Evolutionary conservation across 2,113 vertebrate species (phyloP).

Genomic region (Boulengeromyrus knoepffleri): DNA sequence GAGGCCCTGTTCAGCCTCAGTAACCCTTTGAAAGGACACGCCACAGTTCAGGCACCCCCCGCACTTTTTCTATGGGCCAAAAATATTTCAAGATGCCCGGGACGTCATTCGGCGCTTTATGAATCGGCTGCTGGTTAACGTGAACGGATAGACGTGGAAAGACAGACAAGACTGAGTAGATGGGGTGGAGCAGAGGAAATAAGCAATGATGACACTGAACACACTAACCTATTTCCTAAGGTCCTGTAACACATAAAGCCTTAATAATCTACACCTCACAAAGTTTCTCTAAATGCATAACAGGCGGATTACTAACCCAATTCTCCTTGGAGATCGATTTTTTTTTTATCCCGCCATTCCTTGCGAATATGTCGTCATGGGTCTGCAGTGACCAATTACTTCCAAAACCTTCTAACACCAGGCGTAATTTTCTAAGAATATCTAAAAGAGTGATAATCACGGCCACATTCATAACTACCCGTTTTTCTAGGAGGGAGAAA

Average conservation of each 20-base stretch:
- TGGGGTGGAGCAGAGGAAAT: not conserved
- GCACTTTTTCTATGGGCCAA: not conserved
- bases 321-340: not conserved
- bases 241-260: not conserved
- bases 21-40: not conserved
- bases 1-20: not conserved
- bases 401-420: not conserved
- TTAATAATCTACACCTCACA: not conserved
- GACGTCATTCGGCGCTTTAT: not conserved
- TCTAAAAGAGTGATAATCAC: not conserved
- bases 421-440: not conserved
- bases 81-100: not conserved
- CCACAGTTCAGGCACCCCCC: not conserved
- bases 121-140: not conserved
- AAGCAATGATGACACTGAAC: not conserved
- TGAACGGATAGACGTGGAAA: not conserved
- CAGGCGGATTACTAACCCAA: not conserved
- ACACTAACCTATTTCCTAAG: not conserved
- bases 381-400: not conserved
- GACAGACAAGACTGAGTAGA: not conserved
- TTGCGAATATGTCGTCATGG: not conserved
- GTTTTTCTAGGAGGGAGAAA: not conserved
- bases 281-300: not conserved
- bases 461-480: not conserved
- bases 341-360: not conserved